These are phyloP conservation scores for Falcaria lacertinaria DNA, from an alignment of 2,888 invertebrate genomes.

Conservation along the genomic window DNA sequence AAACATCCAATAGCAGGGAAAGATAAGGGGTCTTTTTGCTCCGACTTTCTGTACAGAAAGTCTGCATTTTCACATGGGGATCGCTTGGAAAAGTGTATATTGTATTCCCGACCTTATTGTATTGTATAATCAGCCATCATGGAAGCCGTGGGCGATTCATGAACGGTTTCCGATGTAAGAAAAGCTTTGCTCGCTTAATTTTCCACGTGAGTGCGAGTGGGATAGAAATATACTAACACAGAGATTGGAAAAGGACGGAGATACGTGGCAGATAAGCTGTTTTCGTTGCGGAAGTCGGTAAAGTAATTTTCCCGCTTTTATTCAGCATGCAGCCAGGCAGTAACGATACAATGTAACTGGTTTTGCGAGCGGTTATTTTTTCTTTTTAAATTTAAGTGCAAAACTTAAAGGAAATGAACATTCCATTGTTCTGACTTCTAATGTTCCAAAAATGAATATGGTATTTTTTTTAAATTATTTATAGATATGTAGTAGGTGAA, in stretches of 20 bases:
- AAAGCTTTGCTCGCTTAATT: slow-evolving; percentile 62
- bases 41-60: slow-evolving; percentile 43
- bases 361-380: slow-evolving; percentile 11
- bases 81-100: slow-evolving; percentile 47
- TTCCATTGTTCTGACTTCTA: too few relatives aligned
- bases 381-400: slow-evolving; percentile 9
- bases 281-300: slow-evolving; percentile 37
- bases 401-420: neutral
- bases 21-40: slow-evolving; percentile 67
- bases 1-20: slow-evolving; percentile 74
- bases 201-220: slow-evolving; percentile 38
- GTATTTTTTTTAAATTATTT: too few relatives aligned
- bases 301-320: slow-evolving; percentile 77
- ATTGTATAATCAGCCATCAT: slow-evolving; percentile 80
- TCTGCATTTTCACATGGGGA: slow-evolving; percentile 44
- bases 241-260: slow-evolving; percentile 36
- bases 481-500: too few relatives aligned
- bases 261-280: slow-evolving; percentile 50
- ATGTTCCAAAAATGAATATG: too few relatives aligned
- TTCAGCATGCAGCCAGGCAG: slow-evolving; percentile 51
- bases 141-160: slow-evolving; percentile 70
- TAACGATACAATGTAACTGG: slow-evolving; percentile 50
- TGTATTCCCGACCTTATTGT: slow-evolving; percentile 64
- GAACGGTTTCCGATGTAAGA: slow-evolving; percentile 46
- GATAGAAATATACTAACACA: slow-evolving; percentile 26